Conservation (phyloP, 2,888 invertebrate species). For the Xestia sexstrigata region DNA sequence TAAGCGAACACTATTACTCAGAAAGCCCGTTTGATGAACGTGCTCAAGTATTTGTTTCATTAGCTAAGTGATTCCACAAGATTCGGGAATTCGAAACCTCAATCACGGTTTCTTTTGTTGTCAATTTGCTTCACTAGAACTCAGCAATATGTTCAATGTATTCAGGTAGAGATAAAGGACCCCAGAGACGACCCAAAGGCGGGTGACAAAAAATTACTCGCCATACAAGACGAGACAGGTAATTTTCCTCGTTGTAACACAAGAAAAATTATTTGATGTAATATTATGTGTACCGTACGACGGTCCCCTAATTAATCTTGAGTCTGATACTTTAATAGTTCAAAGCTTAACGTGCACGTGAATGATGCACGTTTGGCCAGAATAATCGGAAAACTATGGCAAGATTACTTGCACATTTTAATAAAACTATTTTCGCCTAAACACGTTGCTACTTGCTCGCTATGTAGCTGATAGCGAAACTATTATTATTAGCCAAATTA, state of each 20-base stretch:
- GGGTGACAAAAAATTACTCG: conserved; percentile 48
- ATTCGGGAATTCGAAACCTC: conserved; percentile 33
- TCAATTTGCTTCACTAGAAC: conserved; percentile 31
- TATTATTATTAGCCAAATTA: too few relatives aligned
- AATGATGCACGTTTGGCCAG: conserved; percentile 21
- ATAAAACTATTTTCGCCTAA: conserved; percentile 15
- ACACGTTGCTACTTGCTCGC: not conserved
- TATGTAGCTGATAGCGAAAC: conserved; percentile 13
- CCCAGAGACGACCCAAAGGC: conserved; percentile 9
- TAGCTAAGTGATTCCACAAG: conserved; percentile 66
- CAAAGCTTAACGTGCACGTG: conserved; percentile 15
- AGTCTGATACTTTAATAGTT: conserved; percentile 33
- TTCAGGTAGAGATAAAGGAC: conserved; percentile 31
- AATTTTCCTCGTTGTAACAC: conserved; percentile 52
- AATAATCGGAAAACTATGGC: not conserved
- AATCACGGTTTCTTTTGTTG: conserved; percentile 22
- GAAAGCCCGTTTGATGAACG: conserved; percentile 55
- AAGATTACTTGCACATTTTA: conserved; percentile 24
- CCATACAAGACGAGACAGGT: conserved; percentile 41
- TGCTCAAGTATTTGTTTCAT: conserved; percentile 64
- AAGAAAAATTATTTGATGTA: conserved; percentile 54
- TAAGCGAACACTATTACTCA: conserved; percentile 58
- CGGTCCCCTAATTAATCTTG: conserved; percentile 53
- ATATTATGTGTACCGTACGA: conserved; percentile 45
- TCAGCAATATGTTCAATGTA: conserved; percentile 24